Evolutionary conservation across 2,888 invertebrate species (phyloP).

Genomic region (Machimus atricapillus): DNA sequence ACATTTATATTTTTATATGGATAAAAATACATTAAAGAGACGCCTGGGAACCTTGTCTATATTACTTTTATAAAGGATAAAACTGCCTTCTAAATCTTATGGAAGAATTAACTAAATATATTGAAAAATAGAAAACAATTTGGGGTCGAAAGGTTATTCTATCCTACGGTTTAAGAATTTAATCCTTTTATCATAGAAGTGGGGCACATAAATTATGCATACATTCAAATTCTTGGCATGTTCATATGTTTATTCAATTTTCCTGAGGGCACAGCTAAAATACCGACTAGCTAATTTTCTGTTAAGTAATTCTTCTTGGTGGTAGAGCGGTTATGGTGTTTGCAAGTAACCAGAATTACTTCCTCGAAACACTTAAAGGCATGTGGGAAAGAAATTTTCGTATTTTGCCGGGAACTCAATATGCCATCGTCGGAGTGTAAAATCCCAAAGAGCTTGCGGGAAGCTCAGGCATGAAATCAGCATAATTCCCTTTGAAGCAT

Average conservation of each 20-base stretch:
- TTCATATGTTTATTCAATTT: not conserved
- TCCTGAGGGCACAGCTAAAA: not conserved
- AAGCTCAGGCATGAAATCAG: constrained; percentile 15
- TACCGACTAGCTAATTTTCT: not conserved
- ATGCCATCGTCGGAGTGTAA: not conserved
- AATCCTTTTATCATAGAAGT: not conserved
- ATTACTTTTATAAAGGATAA: too few relatives aligned
- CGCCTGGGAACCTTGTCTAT: too few relatives aligned
- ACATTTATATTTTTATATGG: too few relatives aligned
- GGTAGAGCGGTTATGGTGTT: not conserved
- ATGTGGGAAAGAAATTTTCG: not conserved
- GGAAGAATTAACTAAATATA: too few relatives aligned
- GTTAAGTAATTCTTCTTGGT: not conserved
- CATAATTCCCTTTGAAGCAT: not conserved
- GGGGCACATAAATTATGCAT: not conserved
- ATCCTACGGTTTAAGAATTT: not conserved
- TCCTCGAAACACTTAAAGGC: not conserved
- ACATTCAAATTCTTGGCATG: not conserved
- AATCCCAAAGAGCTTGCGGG: not conserved
- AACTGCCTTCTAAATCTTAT: too few relatives aligned
- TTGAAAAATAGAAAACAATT: not conserved
- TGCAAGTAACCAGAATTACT: not conserved
- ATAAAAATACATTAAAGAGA: too few relatives aligned
- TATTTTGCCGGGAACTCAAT: not conserved
- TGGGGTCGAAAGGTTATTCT: not conserved